Percentiles rank a stretch among this genome's conserved stretches.
phyloP scores from a whole-genome alignment of 2,113 vertebrate genomes.

The Dolichotis patagonum region DNA sequence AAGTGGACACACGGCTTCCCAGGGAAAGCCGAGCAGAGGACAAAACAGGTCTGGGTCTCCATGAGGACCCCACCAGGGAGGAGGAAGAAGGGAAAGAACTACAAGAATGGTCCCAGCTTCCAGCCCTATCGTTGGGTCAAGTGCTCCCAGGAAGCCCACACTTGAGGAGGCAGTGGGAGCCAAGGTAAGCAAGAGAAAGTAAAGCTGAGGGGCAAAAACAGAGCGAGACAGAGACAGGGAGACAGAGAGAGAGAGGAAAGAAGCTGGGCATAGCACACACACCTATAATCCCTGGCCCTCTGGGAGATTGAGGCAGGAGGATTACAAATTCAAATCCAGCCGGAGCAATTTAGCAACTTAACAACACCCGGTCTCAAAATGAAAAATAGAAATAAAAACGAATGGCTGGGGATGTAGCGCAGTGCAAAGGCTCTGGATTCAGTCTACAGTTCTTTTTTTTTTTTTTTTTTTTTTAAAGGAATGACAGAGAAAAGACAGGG shows the following conservation, averaged over 20 bases:
- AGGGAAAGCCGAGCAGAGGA: background rate
- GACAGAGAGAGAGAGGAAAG: background rate
- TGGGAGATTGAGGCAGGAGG: background rate
- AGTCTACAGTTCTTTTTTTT: background rate
- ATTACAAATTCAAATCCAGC: background rate
- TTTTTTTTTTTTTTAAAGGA: background rate
- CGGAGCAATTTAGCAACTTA: background rate
- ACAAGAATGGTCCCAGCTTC: background rate
- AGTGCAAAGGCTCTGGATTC: background rate
- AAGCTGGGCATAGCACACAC: background rate
- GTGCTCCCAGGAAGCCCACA: conserved; percentile 21
- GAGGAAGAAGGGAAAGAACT: background rate
- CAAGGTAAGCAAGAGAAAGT: background rate
- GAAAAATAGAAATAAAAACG: background rate
- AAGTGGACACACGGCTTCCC: background rate
- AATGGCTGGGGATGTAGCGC: background rate
- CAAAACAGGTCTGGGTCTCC: background rate
- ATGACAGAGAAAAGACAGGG: background rate
- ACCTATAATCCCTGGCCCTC: background rate
- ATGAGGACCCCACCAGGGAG: background rate
- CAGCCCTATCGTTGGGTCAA: background rate
- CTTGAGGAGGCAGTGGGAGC: conserved; percentile 2
- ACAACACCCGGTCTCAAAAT: background rate
- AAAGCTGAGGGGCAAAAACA: background rate
- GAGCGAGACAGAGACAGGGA: background rate